Conservation (phyloP, 1,140 invertebrate genomes). For the Scaptomyza graminum region DNA sequence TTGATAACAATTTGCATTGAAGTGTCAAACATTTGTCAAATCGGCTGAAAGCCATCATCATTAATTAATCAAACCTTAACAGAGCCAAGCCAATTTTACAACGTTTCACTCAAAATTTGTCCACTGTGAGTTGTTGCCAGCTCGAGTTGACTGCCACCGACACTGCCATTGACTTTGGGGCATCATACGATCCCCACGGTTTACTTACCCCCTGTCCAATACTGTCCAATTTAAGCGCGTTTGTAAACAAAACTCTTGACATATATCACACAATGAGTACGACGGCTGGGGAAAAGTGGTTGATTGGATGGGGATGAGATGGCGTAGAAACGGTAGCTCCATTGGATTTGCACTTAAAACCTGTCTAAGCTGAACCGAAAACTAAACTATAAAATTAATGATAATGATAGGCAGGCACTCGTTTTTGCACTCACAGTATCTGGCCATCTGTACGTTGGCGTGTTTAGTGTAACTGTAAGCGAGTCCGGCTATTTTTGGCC, state of each 20-base stretch:
- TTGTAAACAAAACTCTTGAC: constrained; percentile 47
- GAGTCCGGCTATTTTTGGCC: constrained; percentile 64
- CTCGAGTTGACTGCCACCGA: constrained; percentile 9
- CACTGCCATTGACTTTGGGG: constrained; percentile 41
- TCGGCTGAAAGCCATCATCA: not conserved
- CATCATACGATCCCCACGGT: constrained; percentile 4
- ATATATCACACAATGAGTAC: constrained; percentile 11
- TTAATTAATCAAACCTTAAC: not conserved
- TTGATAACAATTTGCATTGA: not conserved
- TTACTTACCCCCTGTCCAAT: constrained; percentile 16
- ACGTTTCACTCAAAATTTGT: not conserved
- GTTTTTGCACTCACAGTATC: constrained; percentile 10
- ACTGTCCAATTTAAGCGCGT: constrained; percentile 40
- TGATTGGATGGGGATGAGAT: not conserved
- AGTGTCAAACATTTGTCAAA: not conserved
- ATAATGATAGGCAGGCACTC: constrained; percentile 69
- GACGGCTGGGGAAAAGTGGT: not conserved
- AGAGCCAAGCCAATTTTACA: not conserved
- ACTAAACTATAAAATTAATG: constrained; percentile 72
- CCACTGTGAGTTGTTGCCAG: constrained; percentile 30
- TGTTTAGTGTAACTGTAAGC: constrained; percentile 24
- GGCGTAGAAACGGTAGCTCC: constrained; percentile 14
- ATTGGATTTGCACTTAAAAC: constrained; percentile 55
- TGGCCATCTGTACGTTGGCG: constrained; percentile 14
- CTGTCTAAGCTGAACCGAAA: constrained; percentile 40